Percentiles rank a stretch among this genome's conserved stretches.
phyloP scores from a whole-genome alignment of 2,113 vertebrate genomes.

The Psilopogon haemacephalus region DNA sequence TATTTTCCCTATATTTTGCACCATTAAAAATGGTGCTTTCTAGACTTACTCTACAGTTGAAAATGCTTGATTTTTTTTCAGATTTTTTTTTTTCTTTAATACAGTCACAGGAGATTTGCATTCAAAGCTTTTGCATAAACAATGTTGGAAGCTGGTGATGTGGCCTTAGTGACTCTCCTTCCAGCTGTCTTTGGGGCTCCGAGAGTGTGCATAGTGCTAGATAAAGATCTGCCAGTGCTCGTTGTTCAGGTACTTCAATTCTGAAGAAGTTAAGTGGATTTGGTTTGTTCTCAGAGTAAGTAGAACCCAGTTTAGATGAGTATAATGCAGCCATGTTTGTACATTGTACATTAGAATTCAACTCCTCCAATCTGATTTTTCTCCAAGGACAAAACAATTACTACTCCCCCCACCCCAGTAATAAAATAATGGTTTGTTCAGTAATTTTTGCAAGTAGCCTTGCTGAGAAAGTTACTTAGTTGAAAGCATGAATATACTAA shows the following conservation, averaged over 20 bases:
- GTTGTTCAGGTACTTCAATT: not conserved
- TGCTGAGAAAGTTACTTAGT: not conserved
- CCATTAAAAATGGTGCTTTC: not conserved
- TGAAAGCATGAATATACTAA: not conserved
- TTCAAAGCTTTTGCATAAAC: not conserved
- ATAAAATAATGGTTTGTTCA: not conserved
- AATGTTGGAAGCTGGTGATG: not conserved
- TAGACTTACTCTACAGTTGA: not conserved
- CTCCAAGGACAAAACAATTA: not conserved
- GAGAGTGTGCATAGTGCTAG: not conserved
- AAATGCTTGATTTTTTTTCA: not conserved
- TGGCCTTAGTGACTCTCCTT: not conserved
- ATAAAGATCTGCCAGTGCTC: not conserved
- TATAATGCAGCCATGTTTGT: not conserved
- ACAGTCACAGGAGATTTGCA: not conserved
- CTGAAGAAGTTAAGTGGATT: not conserved
- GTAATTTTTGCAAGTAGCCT: not conserved
- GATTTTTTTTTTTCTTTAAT: not conserved
- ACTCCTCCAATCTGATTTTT: not conserved
- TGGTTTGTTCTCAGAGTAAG: not conserved
- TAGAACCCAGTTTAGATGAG: not conserved
- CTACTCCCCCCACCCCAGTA: rapidly evolving
- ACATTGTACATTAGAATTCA: not conserved
- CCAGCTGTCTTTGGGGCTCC: not conserved
- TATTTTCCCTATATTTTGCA: not conserved